Base-by-base conservation (phyloP, 2,888 invertebrate species). In the Drosophila kambysellisi region DNA sequence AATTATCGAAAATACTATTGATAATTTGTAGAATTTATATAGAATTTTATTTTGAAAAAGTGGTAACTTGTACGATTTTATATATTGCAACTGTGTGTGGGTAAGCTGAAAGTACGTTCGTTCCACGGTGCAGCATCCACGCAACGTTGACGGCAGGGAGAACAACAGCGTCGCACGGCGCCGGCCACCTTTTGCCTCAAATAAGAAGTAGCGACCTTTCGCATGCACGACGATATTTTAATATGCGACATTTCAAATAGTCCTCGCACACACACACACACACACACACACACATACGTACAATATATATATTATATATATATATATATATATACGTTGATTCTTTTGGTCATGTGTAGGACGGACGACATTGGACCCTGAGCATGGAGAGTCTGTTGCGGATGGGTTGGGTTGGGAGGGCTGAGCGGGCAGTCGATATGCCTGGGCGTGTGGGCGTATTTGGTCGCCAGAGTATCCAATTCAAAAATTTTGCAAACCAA, bases 221-320 rank as follows among this genome's bases (percentile, higher is more conserved):
- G 89, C 88, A 89, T 82, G 73, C 79, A 83, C 83, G 81, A 86
- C 90, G 88, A 88, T 88, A 90, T 90, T 87, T 90, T 90, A 90
- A 88, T 88, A 89, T 89, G 90, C 90, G 83, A 91, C 85, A 88
- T 89, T 85, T 89, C 81, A 74, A 89, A 91, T 83, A 79, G 84
- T 80, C 82, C 76, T 66, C 64, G 43, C 79, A 53, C 70, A 58
- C 73, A 60, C 67, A 73, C 68, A 58, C 37, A 63, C 50, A 54
- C 58, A 52, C 58, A 61, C 54, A 67, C 59, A 72, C 56, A 69
- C 62, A 73, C 70, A 53, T 50, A 63, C 51, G 51, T 62, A 52
- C 54, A 64, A 67, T 57, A 72, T 57, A 74, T 43, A 74, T 50
- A 50, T 30, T 30, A 30, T 57, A 70, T 39, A 66, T 15, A 62